Evolutionary conservation across 1,140 invertebrate species (phyloP).

Genomic region (Diachasma alloeum): DNA sequence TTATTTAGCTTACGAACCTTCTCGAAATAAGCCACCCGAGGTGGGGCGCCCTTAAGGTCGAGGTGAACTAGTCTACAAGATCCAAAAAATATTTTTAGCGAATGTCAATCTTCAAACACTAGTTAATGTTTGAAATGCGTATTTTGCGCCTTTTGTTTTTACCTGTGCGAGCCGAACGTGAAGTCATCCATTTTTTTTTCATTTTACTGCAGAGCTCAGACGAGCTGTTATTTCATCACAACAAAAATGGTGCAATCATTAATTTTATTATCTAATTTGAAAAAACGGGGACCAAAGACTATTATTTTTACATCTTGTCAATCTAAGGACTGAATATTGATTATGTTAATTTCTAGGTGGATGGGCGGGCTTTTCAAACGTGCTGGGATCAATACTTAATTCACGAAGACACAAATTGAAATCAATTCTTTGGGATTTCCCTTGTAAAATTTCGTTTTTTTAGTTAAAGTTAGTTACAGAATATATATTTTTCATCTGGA

Average conservation of each 20-base stretch:
- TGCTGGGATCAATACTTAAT: not conserved
- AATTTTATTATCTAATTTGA: not conserved
- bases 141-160: conserved; percentile 43
- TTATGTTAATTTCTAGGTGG: not conserved
- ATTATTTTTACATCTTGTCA: not conserved
- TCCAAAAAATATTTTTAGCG: conserved; percentile 29
- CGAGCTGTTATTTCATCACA: not conserved
- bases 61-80: conserved; percentile 73
- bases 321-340: not conserved
- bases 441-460: too few species aligned
- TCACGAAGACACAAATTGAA: not conserved
- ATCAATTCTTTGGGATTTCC: too few species aligned
- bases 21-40: conserved; percentile 73
- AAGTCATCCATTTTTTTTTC: conserved; percentile 64
- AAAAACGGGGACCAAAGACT: not conserved
- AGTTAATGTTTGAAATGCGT: conserved; percentile 23
- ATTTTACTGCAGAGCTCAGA: conserved; percentile 17
- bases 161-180: conserved; percentile 67
- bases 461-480: too few species aligned
- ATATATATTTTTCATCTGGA: too few species aligned
- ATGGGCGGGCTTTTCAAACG: not conserved
- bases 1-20: conserved; percentile 60
- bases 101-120: conserved; percentile 27
- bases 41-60: conserved; percentile 81
- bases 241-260: not conserved